A percentile compares a stretch with the other conserved stretches of the same genome.
These are phyloP conservation scores for Nyctibius bracteatus DNA, from an alignment of 2,113 vertebrate species.

Conservation along the genomic window DNA sequence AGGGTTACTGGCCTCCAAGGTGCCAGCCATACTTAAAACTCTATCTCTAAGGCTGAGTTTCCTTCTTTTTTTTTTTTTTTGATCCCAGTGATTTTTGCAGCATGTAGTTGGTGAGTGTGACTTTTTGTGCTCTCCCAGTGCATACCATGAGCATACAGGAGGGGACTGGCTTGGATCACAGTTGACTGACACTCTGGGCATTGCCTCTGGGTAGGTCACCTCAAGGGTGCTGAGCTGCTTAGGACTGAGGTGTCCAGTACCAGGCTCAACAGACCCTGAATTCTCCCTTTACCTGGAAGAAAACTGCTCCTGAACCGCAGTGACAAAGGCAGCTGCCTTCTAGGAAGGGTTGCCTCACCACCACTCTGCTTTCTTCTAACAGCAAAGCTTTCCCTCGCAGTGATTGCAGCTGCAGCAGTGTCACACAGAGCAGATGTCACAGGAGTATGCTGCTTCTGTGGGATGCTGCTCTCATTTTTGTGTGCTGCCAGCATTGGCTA, in stretches of 20 bases:
- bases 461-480: background rate
- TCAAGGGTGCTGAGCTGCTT: background rate
- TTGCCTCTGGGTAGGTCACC: background rate
- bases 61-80: background rate
- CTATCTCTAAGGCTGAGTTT: background rate
- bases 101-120: background rate
- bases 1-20: background rate
- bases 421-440: background rate
- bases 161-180: background rate
- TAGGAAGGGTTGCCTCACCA: background rate
- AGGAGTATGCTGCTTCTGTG: background rate
- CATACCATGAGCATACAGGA: fast-evolving
- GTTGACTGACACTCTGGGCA: background rate
- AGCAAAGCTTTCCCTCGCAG: background rate
- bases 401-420: fast-evolving
- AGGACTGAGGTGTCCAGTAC: background rate
- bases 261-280: background rate
- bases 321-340: background rate
- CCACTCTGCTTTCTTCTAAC: background rate
- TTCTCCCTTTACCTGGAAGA: background rate
- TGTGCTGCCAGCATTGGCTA: background rate
- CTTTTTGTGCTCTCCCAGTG: background rate
- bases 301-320: background rate
- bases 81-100: background rate
- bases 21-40: background rate